Percentiles rank a stretch among this genome's conserved stretches.
Evolutionary conservation across 1,140 invertebrate genomes (phyloP).

Genomic region (Lithobius niger): DNA sequence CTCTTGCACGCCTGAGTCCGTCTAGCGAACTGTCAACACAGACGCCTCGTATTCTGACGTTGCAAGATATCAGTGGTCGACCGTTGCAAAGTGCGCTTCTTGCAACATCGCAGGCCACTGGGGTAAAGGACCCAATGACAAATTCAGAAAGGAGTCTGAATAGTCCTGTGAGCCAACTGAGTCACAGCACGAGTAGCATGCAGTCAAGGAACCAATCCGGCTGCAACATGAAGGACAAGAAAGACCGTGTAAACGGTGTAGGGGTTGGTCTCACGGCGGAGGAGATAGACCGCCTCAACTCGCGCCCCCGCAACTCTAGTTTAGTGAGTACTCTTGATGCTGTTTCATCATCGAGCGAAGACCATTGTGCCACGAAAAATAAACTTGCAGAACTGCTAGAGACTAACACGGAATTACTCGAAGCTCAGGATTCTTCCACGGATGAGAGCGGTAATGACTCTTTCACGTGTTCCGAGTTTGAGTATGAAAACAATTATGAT

Average conservation of each 20-base stretch:
- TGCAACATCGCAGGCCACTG: conserved; percentile 55
- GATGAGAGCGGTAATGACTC: conserved; percentile 93
- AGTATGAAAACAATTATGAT: conserved; percentile 83
- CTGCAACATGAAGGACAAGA: neutral
- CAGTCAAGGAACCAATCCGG: conserved; percentile 32
- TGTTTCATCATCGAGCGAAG: conserved; percentile 81
- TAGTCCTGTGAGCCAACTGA: conserved; percentile 73
- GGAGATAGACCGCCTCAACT: conserved; percentile 81
- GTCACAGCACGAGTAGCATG: conserved; percentile 49
- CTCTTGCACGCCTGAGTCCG: conserved; percentile 72
- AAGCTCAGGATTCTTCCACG: conserved; percentile 51
- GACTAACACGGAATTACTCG: conserved; percentile 29
- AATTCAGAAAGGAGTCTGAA: conserved; percentile 80
- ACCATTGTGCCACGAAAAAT: conserved; percentile 33
- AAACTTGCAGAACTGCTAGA: conserved; percentile 32
- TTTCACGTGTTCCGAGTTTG: conserved; percentile 95
- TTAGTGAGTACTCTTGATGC: conserved; percentile 82
- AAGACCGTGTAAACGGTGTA: conserved; percentile 1
- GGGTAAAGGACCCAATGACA: conserved; percentile 39
- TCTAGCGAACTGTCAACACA: conserved; percentile 82
- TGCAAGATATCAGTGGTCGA: conserved; percentile 86
- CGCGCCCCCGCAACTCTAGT: conserved; percentile 63
- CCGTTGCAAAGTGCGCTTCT: conserved; percentile 73
- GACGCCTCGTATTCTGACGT: conserved; percentile 74
- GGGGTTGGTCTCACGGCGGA: conserved; percentile 76